phyloP scores from a whole-genome alignment of 2,797 vertebrate genomes.

The Gymnothorax reevesii region DNA sequence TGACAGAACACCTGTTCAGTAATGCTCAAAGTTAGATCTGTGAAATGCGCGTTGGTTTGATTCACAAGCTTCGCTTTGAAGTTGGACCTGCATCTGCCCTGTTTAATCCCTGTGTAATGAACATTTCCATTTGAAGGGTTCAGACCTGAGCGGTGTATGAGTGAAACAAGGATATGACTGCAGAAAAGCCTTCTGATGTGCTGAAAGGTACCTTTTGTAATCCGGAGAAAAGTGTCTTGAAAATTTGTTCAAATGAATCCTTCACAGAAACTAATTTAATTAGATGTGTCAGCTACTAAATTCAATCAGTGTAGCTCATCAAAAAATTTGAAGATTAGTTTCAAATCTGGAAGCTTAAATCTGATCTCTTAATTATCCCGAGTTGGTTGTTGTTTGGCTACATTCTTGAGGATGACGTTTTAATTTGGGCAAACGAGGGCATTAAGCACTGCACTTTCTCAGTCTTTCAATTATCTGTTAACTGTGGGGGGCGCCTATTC shows the following conservation, averaged over 20 bases:
- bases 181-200: constrained; percentile 17
- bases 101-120: not conserved
- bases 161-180: constrained; percentile 32
- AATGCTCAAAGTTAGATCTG: not conserved
- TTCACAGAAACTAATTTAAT: not conserved
- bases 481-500: no score
- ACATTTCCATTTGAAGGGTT: not conserved
- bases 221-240: not conserved
- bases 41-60: not conserved
- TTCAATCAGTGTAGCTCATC: not conserved
- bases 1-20: no score
- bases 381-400: not conserved
- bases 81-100: no score
- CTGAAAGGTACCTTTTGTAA: constrained; percentile 46
- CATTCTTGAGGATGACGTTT: not conserved
- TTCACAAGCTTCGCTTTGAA: not conserved
- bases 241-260: not conserved
- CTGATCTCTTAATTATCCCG: not conserved
- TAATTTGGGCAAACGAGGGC: not conserved
- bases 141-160: constrained; percentile 3
- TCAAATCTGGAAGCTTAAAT: not conserved
- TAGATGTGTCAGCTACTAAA: not conserved
- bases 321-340: not conserved
- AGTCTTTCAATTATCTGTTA: no score
- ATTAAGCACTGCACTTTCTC: no score